These are phyloP conservation scores for Ectropis crepuscularia DNA, from an alignment of 2,888 invertebrate species.

Conservation along the genomic window DNA sequence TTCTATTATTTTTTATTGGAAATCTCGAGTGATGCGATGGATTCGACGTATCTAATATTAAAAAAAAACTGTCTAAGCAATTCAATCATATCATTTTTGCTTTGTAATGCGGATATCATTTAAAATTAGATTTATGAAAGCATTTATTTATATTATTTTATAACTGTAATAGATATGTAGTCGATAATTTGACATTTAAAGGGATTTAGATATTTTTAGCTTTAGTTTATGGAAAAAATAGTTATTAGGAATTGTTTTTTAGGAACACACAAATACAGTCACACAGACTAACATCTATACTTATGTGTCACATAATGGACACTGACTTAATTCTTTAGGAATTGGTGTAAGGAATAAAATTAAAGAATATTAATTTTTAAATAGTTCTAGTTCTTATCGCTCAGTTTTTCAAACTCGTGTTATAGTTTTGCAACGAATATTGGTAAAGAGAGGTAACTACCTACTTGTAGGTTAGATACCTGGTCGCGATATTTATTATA, in stretches of 20 bases:
- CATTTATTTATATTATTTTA: conserved; percentile 39
- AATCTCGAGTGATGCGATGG: conserved; percentile 10
- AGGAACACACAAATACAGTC: conserved; percentile 21
- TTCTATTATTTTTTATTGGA: conserved; percentile 21
- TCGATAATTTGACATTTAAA: conserved; percentile 17
- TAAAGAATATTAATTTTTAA: neutral
- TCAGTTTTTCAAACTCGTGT: conserved; percentile 25
- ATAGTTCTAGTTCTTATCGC: conserved; percentile 24
- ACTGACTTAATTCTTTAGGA: conserved; percentile 19
- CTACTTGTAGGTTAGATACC: too few relatives aligned
- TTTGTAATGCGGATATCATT: conserved; percentile 33
- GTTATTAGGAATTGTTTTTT: conserved; percentile 27
- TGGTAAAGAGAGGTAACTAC: too few relatives aligned
- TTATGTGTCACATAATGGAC: conserved; percentile 4
- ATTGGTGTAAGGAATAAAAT: conserved; percentile 11
- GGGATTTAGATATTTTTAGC: conserved; percentile 17
- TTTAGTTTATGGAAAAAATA: conserved; percentile 20
- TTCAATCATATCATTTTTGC: conserved; percentile 42
- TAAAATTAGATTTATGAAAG: conserved; percentile 33
- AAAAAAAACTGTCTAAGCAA: conserved; percentile 33
- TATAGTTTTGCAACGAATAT: conserved; percentile 18
- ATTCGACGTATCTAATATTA: conserved; percentile 3
- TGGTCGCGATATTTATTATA: too few relatives aligned
- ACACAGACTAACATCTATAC: neutral
- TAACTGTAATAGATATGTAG: conserved; percentile 9